Base-by-base conservation (phyloP, 2,113 vertebrate species). In the Elgaria multicarinata region DNA sequence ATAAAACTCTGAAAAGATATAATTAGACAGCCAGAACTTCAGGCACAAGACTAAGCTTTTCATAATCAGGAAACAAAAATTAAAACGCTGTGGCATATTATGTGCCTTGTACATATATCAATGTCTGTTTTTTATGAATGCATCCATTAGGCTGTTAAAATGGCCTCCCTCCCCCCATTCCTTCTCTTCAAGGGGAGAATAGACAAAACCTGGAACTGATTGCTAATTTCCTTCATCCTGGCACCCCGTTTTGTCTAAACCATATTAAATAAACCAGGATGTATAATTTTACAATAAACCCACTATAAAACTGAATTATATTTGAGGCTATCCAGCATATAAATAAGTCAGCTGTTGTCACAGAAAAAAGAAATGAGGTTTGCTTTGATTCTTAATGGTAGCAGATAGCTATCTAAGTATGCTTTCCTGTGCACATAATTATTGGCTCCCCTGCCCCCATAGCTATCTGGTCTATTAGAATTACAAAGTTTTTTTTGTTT, bases 281-380 rank as follows among this genome's bases (percentile, higher is more conserved):
- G 90, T 36, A 87, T 16, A 90, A 88, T 92, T 94, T 88, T 28
- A 91, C 83, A 90, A 87, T 86, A 86, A 93, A 89, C 28, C 46
- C 20, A 86, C 89, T 86, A 74, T 50, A 44, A 95, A 94, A 93
- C 84, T 6, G 44, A 10, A 87, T 82, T 62, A 88, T n/a, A 77
- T 69, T 83, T 89, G 89, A 83, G 33, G 71, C 0, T 53, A 46
- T 83, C 96, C 79, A 90, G 16, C 66, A 93, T 91, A 83, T 2
- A 53, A 92, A 83, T 93, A 92, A 89, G 14, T 83, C 28, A 83
- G 87, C 75, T 89, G 86, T 9, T 76, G 42, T 86, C 88, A 91
- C 2, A 93, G 80, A 93, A 81, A 87, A 90, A 92, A 93, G 92
- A 92, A 46, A 92, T 53, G 4, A 72, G 91, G 72, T 83, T 90